phyloP scores from a whole-genome alignment of 2,797 vertebrate species.

The Tachyglossus aculeatus region DNA sequence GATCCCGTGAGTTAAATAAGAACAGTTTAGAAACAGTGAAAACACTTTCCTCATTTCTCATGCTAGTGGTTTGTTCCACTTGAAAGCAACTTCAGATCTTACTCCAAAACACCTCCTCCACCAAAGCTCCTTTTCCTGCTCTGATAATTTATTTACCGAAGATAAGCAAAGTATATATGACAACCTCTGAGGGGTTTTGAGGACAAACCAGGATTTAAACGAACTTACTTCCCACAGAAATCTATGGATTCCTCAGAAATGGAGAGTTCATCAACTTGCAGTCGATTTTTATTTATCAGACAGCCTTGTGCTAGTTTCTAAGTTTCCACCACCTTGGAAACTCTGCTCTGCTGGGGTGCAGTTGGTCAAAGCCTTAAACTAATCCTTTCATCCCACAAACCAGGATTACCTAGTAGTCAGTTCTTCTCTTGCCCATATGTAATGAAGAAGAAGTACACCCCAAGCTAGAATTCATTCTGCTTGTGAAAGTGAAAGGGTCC shows the following conservation, averaged over 20 bases:
- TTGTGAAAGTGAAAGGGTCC: not conserved
- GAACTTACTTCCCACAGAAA: not conserved
- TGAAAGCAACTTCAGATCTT: conserved; percentile 12
- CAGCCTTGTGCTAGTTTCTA: not conserved
- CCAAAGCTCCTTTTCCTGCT: not conserved
- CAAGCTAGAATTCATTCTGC: not conserved
- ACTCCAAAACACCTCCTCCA: not conserved
- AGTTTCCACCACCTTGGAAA: not conserved
- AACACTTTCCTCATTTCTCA: not conserved
- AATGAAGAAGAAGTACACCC: not conserved
- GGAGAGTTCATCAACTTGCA: not conserved
- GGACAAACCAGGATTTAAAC: not conserved
- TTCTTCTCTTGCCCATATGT: not conserved
- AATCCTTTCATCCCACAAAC: not conserved
- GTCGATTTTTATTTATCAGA: not conserved
- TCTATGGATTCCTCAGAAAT: not conserved
- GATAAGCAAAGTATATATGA: not conserved
- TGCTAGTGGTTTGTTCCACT: not conserved
- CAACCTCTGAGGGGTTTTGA: not conserved
- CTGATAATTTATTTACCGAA: not conserved
- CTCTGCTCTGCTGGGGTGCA: not conserved
- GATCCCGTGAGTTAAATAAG: not conserved
- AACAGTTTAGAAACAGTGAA: not conserved
- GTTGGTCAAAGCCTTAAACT: not conserved
- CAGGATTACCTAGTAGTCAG: not conserved